Percentiles rank a stretch among this genome's conserved stretches.
Evolutionary conservation across 2,113 vertebrate species (phyloP).

Genomic region (Phalacrocorax aristotelis): DNA sequence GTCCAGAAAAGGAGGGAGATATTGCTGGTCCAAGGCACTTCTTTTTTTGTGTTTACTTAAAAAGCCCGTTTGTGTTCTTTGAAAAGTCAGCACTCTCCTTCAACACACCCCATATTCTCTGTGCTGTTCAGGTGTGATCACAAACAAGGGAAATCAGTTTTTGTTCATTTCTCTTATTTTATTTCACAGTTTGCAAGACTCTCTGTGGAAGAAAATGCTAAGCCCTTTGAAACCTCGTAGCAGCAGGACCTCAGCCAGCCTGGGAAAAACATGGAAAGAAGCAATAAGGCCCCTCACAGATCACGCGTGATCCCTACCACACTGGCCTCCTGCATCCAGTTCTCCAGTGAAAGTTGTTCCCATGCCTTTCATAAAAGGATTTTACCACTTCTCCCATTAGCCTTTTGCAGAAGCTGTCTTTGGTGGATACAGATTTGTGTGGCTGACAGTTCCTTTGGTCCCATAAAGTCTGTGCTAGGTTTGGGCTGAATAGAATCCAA

Average conservation of each 20-base stretch:
- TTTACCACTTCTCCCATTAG: background rate
- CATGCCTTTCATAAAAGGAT: background rate
- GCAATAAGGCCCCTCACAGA: background rate
- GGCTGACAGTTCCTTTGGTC: background rate
- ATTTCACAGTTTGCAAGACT: background rate
- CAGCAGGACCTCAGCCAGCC: background rate
- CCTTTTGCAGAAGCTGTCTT: background rate
- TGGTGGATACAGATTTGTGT: background rate
- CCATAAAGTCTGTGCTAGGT: background rate
- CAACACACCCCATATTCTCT: background rate
- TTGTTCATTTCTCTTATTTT: background rate
- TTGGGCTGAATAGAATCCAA: background rate
- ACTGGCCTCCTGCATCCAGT: background rate
- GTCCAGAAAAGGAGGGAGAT: background rate
- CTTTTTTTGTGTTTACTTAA: background rate
- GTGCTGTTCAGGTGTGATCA: background rate
- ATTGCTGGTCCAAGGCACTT: too few relatives aligned
- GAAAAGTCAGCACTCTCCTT: background rate
- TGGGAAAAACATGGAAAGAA: background rate
- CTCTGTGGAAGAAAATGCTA: background rate
- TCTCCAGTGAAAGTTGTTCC: background rate
- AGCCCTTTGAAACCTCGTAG: background rate
- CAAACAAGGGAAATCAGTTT: background rate
- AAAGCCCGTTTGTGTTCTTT: background rate
- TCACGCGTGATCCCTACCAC: background rate